Percentiles rank a stretch among this genome's conserved stretches.
phyloP scores from a whole-genome alignment of 2,888 invertebrate species.

The Electrophaes corylata region DNA sequence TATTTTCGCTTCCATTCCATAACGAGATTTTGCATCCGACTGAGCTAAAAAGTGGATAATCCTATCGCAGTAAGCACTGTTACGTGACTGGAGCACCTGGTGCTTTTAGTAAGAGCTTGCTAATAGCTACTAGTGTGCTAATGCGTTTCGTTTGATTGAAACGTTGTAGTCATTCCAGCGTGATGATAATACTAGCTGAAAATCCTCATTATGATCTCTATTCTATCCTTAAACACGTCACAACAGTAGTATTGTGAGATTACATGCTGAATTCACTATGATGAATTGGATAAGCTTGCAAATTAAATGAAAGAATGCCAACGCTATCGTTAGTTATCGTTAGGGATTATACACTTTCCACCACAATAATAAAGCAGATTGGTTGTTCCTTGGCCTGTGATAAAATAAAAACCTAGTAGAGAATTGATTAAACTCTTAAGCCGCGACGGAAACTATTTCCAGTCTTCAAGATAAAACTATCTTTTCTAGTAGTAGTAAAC shows the following conservation, averaged over 20 bases:
- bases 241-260: background rate
- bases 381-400: background rate
- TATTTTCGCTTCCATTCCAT: constrained; percentile 18
- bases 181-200: background rate
- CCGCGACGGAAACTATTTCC: constrained; percentile 1
- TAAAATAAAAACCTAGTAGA: constrained; percentile 1
- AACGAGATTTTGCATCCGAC: constrained; percentile 26
- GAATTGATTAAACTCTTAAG: background rate
- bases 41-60: constrained; percentile 30
- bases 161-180: constrained; percentile 3
- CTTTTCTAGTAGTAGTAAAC: constrained; percentile 4
- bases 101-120: constrained; percentile 6
- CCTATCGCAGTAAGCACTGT: constrained; percentile 12
- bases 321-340: no score
- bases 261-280: no score
- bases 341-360: background rate
- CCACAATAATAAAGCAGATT: no score
- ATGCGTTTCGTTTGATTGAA: background rate
- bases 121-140: no score
- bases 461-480: constrained; percentile 7
- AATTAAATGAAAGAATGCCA: background rate
- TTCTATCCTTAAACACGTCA: no score
- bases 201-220: background rate
- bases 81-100: constrained; percentile 17
- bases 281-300: background rate